phyloP scores from a whole-genome alignment of 1,140 invertebrate species.

The Mizuhopecten yessoensis region DNA sequence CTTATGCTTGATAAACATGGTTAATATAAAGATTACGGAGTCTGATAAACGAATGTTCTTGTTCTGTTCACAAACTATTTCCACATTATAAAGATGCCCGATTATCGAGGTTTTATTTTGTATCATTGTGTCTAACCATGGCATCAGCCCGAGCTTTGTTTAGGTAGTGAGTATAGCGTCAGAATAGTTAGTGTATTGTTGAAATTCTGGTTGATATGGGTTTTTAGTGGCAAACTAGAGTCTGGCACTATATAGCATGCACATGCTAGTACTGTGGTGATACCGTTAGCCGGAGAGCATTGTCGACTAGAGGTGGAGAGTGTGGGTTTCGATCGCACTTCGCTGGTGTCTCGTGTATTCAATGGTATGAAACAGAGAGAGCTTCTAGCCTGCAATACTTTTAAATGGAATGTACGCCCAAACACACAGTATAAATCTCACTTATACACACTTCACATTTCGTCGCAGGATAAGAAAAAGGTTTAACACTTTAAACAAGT shows the following conservation, averaged over 20 bases:
- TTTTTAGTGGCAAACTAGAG: background rate
- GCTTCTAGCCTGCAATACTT: background rate
- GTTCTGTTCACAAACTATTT: no score
- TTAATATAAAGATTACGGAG: no score
- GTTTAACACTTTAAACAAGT: slow-evolving; percentile 29
- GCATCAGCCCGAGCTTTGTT: no score
- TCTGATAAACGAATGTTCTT: no score
- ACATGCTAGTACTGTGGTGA: background rate
- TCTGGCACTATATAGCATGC: background rate
- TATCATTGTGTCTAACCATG: no score
- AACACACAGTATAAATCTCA: slow-evolving; percentile 16
- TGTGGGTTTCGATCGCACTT: slow-evolving; percentile 3
- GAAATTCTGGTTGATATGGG: background rate
- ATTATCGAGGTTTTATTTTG: no score
- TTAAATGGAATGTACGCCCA: slow-evolving; percentile 32
- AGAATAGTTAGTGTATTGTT: background rate
- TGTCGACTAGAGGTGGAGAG: slow-evolving; percentile 36
- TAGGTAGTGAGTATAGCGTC: background rate
- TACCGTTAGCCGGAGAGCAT: background rate
- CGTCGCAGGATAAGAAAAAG: slow-evolving; percentile 24
- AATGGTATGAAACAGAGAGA: slow-evolving; percentile 17
- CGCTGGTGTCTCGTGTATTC: background rate
- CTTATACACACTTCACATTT: slow-evolving; percentile 28
- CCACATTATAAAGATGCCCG: no score
- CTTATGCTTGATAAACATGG: no score